Evolutionary conservation across 2,113 vertebrate genomes (phyloP), one percentile per base, ranked within the genome.

Genomic region (Ellobius talpinus): DNA sequence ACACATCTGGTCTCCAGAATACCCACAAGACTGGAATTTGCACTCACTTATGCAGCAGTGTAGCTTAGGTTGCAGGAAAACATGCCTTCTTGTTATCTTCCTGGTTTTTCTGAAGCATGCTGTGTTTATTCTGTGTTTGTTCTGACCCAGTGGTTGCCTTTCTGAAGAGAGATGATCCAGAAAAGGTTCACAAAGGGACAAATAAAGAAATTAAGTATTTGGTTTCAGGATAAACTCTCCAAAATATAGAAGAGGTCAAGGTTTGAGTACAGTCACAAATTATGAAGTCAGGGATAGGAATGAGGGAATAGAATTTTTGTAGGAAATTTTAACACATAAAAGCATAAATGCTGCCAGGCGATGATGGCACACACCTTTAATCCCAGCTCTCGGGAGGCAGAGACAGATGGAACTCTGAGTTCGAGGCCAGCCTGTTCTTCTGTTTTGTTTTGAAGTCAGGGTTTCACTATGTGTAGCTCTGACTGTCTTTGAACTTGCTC

Each of bases 191-290:
- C 47, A 91, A 89, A 89, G 90, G 58, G 74, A 50, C 42, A 73
- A 87, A 89, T 72, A 94, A 93, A 79, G 85, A 77, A 87, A 26
- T 65, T 58, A 45, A 89, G 19, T 58, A 50, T 42, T 89, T 86
- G 66, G 42, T 31, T 73, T 68, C 63, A 87, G 39, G 33, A 77
- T 36, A 92, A 52, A 58, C 26, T 55, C 31, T 79, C 85, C n/a
- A 58, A 13, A 68, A 87, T 76, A 12, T 47, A 58, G 39, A 92
- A 65, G 81, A 72, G 63, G 52, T 66, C 29, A 39, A 76, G 63
- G 21, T 7, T 76, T 84, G 45, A 52, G n/a, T 76, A 45, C 58
- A 31, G 58, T 93, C 42, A 52, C 78, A 86, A 45, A 24, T 81
- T 73, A 17, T 39, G 87, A 65, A 90, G 76, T 92, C 45, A 45